Conservation (phyloP, 2,888 invertebrate species). For the Cynaeus angustus region DNA sequence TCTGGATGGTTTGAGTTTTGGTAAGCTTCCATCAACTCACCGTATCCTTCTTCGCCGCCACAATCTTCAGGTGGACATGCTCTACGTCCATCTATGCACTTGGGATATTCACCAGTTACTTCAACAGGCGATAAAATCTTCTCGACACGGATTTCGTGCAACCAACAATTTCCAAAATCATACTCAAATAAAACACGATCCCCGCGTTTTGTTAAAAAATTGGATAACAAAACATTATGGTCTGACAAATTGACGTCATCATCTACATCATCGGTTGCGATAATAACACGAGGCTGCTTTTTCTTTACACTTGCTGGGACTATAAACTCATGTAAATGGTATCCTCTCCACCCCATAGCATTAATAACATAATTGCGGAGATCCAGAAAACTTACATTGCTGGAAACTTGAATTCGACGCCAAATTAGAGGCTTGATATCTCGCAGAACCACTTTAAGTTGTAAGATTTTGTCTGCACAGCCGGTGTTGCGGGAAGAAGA, state of each 20-base stretch:
- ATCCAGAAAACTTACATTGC: constrained; percentile 3
- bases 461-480: too few species aligned
- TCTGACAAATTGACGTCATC: too few species aligned
- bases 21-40: neutral
- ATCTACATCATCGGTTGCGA: too few species aligned
- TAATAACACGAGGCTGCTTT: neutral
- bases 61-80: constrained; percentile 31
- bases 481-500: too few species aligned
- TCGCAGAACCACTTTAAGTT: constrained; percentile 11
- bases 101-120: constrained; percentile 9
- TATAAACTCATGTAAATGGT: neutral
- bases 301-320: neutral
- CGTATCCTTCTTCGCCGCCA: constrained; percentile 17
- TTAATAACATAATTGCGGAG: neutral
- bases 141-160: constrained; percentile 8
- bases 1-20: neutral
- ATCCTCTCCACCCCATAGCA: neutral
- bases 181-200: constrained; percentile 6
- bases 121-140: constrained; percentile 3
- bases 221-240: neutral
- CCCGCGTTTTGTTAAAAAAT: neutral
- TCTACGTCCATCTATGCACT: constrained; percentile 1
- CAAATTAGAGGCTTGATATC: constrained; percentile 17
- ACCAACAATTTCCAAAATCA: constrained; percentile 22
- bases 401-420: constrained; percentile 23